Evolutionary conservation across 1,140 invertebrate genomes (phyloP), one percentile per base, ranked within the genome.

Genomic region (Drosophila eugracilis): DNA sequence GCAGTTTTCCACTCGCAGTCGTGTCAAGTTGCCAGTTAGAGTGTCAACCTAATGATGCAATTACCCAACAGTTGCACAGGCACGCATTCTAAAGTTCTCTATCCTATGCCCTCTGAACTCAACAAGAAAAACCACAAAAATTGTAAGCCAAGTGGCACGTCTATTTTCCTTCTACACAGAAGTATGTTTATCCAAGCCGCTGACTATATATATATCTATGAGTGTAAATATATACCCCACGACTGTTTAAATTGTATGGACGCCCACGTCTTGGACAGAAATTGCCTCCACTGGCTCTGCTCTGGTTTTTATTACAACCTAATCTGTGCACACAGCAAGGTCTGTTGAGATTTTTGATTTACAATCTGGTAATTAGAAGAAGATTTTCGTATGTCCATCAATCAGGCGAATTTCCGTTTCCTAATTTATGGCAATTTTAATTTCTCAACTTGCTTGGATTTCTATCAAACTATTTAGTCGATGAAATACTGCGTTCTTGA

Each of bases 11-110:
- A 63, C 62, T 49, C 62, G 15, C 28, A 26, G 69, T 63, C 71
- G 79, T 76, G 72, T 76, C 80, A 85, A 84, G 80, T 80, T 53
- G 59, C 52, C 59, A 57, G 62, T 59, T 72, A 17, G 62, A 67
- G 60, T 69, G 76, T 65, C 72, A 69, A 44, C 34, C 71, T 73
- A 75, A 86, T 86, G 80, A 70, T 86, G 73, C 80, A 86, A 76
- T 85, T 65, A 66, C 42, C 28, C 30, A 41, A 10, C 55, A 57
- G 22, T 28, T 36, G 34, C 54, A 37, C 36, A 26, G 41, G 22
- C 50, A 71, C 45, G 36, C 48, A 59, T 44, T 52, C 30, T 47
- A 4, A 39, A 22, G 42, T 34, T 57, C 21, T 12, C 45, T 17
- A 14, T 22, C 9, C 52, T n/a, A n/a, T n/a, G 9, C 5, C 30